These are phyloP conservation scores for Meloidogyne floridensis DNA, from an alignment of 1,140 invertebrate genomes.

Conservation along the genomic window DNA sequence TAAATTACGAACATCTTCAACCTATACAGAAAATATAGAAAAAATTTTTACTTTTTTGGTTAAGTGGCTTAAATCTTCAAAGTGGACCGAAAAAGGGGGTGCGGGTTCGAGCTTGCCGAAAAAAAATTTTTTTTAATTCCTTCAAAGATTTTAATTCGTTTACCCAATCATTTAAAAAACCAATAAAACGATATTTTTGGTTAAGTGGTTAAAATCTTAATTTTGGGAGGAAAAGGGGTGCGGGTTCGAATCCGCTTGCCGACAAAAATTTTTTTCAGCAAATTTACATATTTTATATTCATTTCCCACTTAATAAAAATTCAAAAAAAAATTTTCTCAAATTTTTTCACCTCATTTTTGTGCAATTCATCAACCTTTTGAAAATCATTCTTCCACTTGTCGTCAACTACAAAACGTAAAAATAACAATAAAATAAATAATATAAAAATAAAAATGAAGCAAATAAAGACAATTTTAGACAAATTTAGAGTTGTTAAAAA, in stretches of 20 bases:
- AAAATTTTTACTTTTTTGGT: background rate
- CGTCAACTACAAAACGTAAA: slow-evolving; percentile 25
- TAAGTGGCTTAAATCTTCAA: too few species aligned
- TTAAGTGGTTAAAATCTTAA: too few species aligned
- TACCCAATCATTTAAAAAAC: too few species aligned
- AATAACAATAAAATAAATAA: slow-evolving; percentile 17
- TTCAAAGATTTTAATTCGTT: too few species aligned
- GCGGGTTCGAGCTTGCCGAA: background rate
- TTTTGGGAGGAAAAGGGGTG: too few species aligned
- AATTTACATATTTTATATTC: background rate
- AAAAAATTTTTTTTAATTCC: background rate
- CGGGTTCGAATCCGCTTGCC: background rate
- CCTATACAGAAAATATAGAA: too few species aligned
- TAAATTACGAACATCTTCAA: background rate
- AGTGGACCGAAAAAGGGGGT: too few species aligned
- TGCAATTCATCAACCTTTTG: background rate
- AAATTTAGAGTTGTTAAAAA: background rate
- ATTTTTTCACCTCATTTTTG: background rate
- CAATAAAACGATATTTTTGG: background rate
- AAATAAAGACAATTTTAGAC: background rate
- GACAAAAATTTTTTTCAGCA: background rate
- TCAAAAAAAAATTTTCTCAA: slow-evolving; percentile 4
- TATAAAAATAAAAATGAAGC: background rate
- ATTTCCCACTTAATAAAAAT: background rate
- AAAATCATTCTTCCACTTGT: slow-evolving; percentile 14